These are phyloP conservation scores for Enteromius argenteus DNA, from an alignment of 2,797 vertebrate species.

Conservation along the genomic window DNA sequence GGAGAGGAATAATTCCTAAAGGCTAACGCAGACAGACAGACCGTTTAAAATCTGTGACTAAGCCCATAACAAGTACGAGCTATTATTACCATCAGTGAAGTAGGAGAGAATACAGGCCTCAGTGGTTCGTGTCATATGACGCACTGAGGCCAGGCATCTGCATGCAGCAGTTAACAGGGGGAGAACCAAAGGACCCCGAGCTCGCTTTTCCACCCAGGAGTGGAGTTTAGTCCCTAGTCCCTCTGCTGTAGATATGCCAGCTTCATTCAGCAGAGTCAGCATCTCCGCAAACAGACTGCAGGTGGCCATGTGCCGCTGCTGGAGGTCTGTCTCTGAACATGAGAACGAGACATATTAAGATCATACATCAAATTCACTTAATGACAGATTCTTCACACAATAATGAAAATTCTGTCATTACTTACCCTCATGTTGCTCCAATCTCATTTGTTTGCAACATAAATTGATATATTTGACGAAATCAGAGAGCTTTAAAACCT, in stretches of 20 bases:
- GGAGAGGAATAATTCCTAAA: constrained; percentile 22
- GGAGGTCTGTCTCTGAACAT: constrained; percentile 83
- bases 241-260: constrained; percentile 87
- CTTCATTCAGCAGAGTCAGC: constrained; percentile 88
- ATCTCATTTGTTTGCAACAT: not conserved
- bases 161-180: constrained; percentile 93
- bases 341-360: constrained; percentile 13
- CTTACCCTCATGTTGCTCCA: not conserved
- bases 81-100: constrained; percentile 85
- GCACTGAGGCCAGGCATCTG: constrained; percentile 91
- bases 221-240: constrained; percentile 84
- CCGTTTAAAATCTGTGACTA: constrained; percentile 1
- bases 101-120: constrained; percentile 93
- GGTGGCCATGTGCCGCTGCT: constrained; percentile 90
- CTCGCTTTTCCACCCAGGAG: constrained; percentile 85
- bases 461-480: not conserved
- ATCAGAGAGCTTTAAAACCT: not conserved
- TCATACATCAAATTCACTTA: not conserved
- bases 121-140: constrained; percentile 92
- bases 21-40: not conserved
- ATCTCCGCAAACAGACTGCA: constrained; percentile 90
- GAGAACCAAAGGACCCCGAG: constrained; percentile 85
- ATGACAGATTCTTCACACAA: not conserved
- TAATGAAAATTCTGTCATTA: not conserved
- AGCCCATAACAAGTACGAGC: constrained; percentile 7